Base-by-base conservation (phyloP, 2,888 invertebrate genomes). In the Epirrhoe alternata region DNA sequence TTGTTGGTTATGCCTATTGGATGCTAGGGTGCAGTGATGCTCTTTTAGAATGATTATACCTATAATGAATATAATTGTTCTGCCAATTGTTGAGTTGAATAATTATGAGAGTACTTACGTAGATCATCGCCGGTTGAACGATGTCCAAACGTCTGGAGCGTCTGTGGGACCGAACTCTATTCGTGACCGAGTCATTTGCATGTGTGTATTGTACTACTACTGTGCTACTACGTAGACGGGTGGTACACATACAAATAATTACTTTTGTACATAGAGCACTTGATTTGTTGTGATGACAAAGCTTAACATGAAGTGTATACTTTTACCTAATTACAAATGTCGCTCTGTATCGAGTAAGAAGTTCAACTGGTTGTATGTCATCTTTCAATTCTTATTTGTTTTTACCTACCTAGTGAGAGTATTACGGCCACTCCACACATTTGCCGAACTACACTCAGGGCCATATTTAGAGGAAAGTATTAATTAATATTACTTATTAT, bases 171-270 rank as follows among this genome's bases (percentile, higher is more conserved):
- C 71, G 62, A 64, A 65, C 72, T 68, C 68, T 73, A 72, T 70
- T 73, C 83, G 84, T 86, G 85, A 83, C 82, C 74, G 72, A 66
- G 76, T 75, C 73, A 80, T 86, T 85, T 76, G 76, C 74, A 74
- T 73, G 69, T 75, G 50, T 59, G 12, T 16, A 70, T 79, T 68
- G 68, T 71, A 49, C 50, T 53, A 50, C 10, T 6, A n/a, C 6
- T 68, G 68, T 71, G 38, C 50, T 53, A 50, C 10, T 6, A n/a
- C 6, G 30, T 38, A 54, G 42, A 49, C 12, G 47, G 54, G 51
- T 60, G 55, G 16, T 61, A 53, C 58, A 47, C 52, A 47, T 47
- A 47, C 33, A 57, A 47, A 57, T 16, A 47, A 47, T 14, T 42
- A 38, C 42, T 24, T 42, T 38, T 17, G 30, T 51, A 30, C n/a